A percentile compares a stretch with the other conserved stretches of the same genome.
Evolutionary conservation across 2,113 vertebrate genomes (phyloP).

Genomic region (Sula dactylatra): DNA sequence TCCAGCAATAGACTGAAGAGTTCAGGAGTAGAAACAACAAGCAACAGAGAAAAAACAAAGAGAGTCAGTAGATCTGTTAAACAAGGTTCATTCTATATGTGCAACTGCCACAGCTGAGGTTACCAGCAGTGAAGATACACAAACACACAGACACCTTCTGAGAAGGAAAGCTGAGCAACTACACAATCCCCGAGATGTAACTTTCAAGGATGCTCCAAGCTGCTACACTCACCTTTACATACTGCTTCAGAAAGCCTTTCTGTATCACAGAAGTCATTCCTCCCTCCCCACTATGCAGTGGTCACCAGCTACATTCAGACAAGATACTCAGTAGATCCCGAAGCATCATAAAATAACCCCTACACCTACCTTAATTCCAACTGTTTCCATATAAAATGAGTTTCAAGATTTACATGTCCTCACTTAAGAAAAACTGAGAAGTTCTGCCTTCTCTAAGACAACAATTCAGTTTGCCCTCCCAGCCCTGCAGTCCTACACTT

Average conservation of each 20-base stretch:
- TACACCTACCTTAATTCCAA: background rate
- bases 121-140: background rate
- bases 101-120: background rate
- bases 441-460: background rate
- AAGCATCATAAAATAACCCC: background rate
- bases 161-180: background rate
- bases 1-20: background rate
- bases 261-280: rapidly evolving
- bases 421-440: background rate
- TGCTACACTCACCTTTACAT: background rate
- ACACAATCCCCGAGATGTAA: rapidly evolving
- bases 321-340: background rate
- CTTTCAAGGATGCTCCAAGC: background rate
- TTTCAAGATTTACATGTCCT: background rate
- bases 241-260: background rate
- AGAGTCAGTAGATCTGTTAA: background rate
- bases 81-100: background rate
- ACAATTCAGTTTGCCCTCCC: background rate
- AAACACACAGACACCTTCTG: rapidly evolving
- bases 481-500: background rate
- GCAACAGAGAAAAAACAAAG: background rate
- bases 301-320: background rate
- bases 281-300: background rate
- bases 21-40: background rate
- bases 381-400: background rate